Base-by-base conservation (phyloP, 2,888 invertebrate genomes). In the Thysanoteuthis rhombus region DNA sequence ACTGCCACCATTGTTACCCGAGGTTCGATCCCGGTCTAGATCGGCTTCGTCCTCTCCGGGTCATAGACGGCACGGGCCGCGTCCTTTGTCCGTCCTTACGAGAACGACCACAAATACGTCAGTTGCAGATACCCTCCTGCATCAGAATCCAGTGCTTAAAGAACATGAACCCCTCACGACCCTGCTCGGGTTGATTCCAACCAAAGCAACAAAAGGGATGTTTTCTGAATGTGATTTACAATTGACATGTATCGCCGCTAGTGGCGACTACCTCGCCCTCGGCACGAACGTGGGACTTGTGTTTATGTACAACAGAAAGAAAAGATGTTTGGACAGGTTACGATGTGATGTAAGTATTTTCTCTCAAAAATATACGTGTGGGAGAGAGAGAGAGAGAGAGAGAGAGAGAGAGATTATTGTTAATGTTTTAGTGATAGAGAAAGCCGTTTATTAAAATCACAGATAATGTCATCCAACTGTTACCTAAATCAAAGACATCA, bases 281-380 rank as follows among this genome's bases (percentile, higher is more conserved):
- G 99, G 99, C 3, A 98, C 98, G 3, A 98, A 98, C 97, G 98
- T 98, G 38, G 99, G 99, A 4, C 97, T 98, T 93, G 98, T 99
- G 45, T 99, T 98, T 97, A 98, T 99, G 98, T 99, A 98, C 97
- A 98, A 98, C 97, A 97, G 99, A 94, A 98, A 98, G 94, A 98
- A 98, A 93, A 94, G 95, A 39, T 94, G 94, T 10, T 97, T 99
- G 94, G 98, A 98, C 96, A 98, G 98, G 95, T 97, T 99, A 3
- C 97, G 98, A 96, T 98, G 98, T 96, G 98, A 98, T 98, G 99
- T 99, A 97, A 97, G 97, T 94, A 36, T 40, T 40, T 93, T 28
- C n/a, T 32, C 45, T 0, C 36, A 6, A 45, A 3, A 28, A 4
- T 12, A n/a, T 28, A 28, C 42, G 28, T 42, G 22, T 42, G 3